Conservation (phyloP, 2,888 invertebrate genomes). For the Emmelina monodactyla region DNA sequence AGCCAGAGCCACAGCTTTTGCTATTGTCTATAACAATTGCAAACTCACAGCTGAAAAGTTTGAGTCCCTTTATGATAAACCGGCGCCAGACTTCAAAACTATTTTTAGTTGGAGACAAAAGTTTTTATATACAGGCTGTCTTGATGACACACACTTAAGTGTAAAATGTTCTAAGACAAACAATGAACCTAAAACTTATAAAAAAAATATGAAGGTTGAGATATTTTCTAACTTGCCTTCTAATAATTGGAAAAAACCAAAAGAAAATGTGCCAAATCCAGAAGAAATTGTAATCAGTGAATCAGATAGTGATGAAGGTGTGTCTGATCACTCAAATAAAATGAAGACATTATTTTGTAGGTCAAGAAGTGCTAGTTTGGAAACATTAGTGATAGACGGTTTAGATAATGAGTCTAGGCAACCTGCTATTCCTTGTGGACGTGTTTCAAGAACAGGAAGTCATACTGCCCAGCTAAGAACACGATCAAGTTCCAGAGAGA, state of each 20-base stretch:
- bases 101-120: slow-evolving; percentile 54
- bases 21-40: slow-evolving; percentile 52
- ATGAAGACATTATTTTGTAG: slow-evolving; percentile 17
- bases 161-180: slow-evolving; percentile 8
- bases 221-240: slow-evolving; percentile 2
- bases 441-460: slow-evolving; percentile 26
- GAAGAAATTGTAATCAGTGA: slow-evolving; percentile 40
- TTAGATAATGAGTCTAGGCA: slow-evolving; percentile 22
- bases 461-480: slow-evolving; percentile 29
- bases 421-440: slow-evolving; percentile 27
- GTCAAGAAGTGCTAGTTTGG: slow-evolving; percentile 38
- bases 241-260: background rate
- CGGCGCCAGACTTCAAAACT: slow-evolving; percentile 57
- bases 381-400: slow-evolving; percentile 35
- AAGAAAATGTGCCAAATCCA: slow-evolving; percentile 33
- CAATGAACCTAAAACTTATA: slow-evolving; percentile 1
- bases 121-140: slow-evolving; percentile 44
- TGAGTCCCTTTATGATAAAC: slow-evolving; percentile 45
- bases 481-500: slow-evolving; percentile 41
- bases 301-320: slow-evolving; percentile 39
- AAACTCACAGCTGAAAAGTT: slow-evolving; percentile 48
- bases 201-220: too few relatives aligned
- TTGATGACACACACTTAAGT: slow-evolving; percentile 42
- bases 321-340: slow-evolving; percentile 17
- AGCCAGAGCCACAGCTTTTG: slow-evolving; percentile 47